Evolutionary conservation across 2,888 invertebrate species (phyloP).

Genomic region (Pollenia labialis): DNA sequence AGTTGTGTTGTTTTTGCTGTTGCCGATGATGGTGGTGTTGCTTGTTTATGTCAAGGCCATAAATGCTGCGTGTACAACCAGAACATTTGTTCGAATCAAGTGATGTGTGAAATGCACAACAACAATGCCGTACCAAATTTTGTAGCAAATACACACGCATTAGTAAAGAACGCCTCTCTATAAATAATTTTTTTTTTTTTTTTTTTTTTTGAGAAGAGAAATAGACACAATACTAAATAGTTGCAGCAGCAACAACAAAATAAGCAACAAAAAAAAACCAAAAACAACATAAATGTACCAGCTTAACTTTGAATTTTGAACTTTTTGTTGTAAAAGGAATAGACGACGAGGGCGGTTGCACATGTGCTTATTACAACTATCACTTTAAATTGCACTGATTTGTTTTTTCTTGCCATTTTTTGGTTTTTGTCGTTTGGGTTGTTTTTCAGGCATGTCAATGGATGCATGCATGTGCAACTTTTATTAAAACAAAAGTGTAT

Average conservation of each 20-base stretch:
- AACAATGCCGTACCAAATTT: constrained; percentile 40
- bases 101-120: constrained; percentile 70
- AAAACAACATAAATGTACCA: not conserved
- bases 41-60: constrained; percentile 71
- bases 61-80: constrained; percentile 59
- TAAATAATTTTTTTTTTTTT: not conserved
- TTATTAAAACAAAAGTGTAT: constrained; percentile 32
- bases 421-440: not conserved
- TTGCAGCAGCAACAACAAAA: not conserved
- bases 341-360: constrained; percentile 4
- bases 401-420: not conserved
- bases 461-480: not conserved
- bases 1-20: not conserved
- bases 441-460: constrained; percentile 2
- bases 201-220: too few relatives aligned
- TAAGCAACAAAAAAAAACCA: not conserved
- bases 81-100: constrained; percentile 60
- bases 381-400: constrained; percentile 39
- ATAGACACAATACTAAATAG: constrained; percentile 8
- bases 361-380: constrained; percentile 3
- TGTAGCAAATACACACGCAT: constrained; percentile 10
- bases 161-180: not conserved
- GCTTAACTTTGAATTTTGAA: constrained; percentile 8
- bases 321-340: constrained; percentile 4
- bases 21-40: constrained; percentile 34